Conservation (phyloP, 2,113 vertebrate genomes). For the Rhinogobius similis region DNA sequence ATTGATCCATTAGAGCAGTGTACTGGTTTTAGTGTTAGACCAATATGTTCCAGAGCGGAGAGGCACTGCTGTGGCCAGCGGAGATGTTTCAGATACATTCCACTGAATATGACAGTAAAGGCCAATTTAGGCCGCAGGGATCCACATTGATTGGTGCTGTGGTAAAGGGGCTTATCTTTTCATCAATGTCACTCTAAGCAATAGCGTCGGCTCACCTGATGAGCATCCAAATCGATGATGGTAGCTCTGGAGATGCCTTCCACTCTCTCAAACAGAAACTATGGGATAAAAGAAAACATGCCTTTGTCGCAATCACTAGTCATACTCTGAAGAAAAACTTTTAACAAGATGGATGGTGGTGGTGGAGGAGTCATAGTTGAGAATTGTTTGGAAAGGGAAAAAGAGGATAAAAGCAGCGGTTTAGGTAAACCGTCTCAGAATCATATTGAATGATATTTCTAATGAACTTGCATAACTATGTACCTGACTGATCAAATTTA, state of each 20-base stretch:
- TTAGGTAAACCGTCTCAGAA: not conserved
- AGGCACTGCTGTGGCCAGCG: constrained; percentile 6
- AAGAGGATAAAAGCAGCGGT: no score
- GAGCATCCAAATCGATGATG: constrained; percentile 95
- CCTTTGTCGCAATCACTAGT: not conserved
- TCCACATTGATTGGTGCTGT: constrained; percentile 21
- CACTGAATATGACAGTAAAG: constrained; percentile 33
- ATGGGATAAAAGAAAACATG: constrained; percentile 22
- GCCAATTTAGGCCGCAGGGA: constrained; percentile 23
- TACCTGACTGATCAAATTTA: not conserved
- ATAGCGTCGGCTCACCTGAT: constrained; percentile 85
- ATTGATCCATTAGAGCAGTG: not conserved
- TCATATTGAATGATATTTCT: not conserved
- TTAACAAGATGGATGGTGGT: not conserved
- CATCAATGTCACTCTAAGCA: constrained; percentile 34
- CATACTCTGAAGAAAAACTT: not conserved
- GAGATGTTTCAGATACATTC: constrained; percentile 17
- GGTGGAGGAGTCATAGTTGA: no score
- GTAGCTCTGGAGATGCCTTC: constrained; percentile 89
- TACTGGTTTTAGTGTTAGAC: constrained; percentile 12
- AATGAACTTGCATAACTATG: not conserved
- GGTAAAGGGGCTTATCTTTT: constrained; percentile 19
- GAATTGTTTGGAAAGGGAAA: no score
- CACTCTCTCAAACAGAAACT: constrained; percentile 96
- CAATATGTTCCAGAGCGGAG: not conserved